Percentiles rank a stretch among this genome's conserved stretches.
Conservation (phyloP, 2,113 vertebrate species). For the Ploceus nigricollis region DNA sequence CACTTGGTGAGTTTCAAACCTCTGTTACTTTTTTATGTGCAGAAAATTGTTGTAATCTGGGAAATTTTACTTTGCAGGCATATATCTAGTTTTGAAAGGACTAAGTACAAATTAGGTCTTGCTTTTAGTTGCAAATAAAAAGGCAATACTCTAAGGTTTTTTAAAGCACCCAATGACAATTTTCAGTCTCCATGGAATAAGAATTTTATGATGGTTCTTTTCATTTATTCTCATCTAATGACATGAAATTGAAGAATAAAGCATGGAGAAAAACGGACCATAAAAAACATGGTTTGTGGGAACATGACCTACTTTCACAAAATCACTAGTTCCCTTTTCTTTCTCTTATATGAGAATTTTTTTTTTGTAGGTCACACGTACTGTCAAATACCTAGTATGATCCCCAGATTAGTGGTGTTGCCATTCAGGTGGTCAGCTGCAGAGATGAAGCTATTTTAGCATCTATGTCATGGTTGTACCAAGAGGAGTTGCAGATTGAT, state of each 20-base stretch:
- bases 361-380: not conserved
- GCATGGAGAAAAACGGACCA: not conserved
- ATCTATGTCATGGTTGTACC: not conserved
- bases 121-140: not conserved
- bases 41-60: not conserved
- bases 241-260: not conserved
- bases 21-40: not conserved
- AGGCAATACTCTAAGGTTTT: not conserved
- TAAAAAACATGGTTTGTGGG: not conserved
- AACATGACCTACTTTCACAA: not conserved
- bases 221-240: not conserved
- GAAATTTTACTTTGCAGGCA: not conserved
- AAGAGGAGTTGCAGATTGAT: not conserved
- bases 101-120: not conserved
- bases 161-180: not conserved
- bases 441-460: not conserved
- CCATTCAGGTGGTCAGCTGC: not conserved
- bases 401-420: not conserved
- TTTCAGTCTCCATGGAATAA: not conserved
- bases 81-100: not conserved
- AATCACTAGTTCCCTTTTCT: not conserved
- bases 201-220: not conserved
- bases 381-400: not conserved
- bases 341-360: not conserved
- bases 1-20: not conserved